Percentiles rank a stretch among this genome's conserved stretches.
phyloP scores from a whole-genome alignment of 2,888 invertebrate genomes.

The Apamea anceps region DNA sequence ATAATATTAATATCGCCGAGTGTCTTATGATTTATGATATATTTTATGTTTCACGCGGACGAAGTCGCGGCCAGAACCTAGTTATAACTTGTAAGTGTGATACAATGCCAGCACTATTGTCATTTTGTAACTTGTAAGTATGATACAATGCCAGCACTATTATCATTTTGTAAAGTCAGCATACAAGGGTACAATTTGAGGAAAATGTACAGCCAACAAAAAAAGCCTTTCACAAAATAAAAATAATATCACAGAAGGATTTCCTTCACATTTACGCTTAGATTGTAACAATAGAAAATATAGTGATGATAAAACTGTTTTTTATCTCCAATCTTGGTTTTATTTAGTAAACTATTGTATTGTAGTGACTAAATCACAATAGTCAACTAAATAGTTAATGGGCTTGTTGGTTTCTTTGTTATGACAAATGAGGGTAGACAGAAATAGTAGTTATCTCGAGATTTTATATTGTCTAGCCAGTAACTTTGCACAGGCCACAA shows the following conservation, averaged over 20 bases:
- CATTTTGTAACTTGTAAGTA: too few species aligned
- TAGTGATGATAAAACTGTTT: neutral
- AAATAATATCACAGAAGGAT: slow-evolving; percentile 27
- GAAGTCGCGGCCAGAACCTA: too few species aligned
- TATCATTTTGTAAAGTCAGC: slow-evolving; percentile 31
- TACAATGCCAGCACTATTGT: slow-evolving; percentile 3
- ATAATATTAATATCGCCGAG: too few species aligned
- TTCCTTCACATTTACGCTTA: slow-evolving; percentile 8
- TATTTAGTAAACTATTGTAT: slow-evolving; percentile 37
- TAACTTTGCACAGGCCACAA: slow-evolving; percentile 7
- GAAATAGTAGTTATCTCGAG: slow-evolving; percentile 22
- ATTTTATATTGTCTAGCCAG: slow-evolving; percentile 9
- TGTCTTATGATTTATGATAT: too few species aligned
- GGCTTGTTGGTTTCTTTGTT: slow-evolving; percentile 54
- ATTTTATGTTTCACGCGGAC: neutral
- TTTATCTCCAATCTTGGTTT: slow-evolving; percentile 29
- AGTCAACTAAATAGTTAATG: slow-evolving; percentile 38
- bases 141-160: slow-evolving; percentile 1
- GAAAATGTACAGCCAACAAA: slow-evolving; percentile 36
- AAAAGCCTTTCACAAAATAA: slow-evolving; percentile 26
- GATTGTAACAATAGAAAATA: slow-evolving; percentile 35
- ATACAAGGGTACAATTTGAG: slow-evolving; percentile 32
- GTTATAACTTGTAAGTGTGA: neutral
- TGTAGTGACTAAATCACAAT: slow-evolving; percentile 30
- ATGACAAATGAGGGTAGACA: slow-evolving; percentile 29